Base-by-base conservation (phyloP, 2,888 invertebrate species). In the Hesperia comma region DNA sequence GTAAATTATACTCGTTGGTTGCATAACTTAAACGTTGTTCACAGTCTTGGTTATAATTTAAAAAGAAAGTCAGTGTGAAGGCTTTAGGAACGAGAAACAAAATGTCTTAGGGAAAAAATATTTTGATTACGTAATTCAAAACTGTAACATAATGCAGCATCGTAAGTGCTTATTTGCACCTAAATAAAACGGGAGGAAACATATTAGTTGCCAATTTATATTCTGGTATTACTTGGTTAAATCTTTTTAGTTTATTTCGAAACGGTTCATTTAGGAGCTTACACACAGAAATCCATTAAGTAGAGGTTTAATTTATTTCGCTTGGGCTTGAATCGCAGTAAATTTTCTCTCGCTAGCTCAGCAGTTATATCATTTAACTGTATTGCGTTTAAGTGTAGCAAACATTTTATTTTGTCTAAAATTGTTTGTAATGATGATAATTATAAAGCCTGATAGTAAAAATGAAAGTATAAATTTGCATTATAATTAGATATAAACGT, bases 301-400 rank as follows among this genome's bases (percentile, higher is more conserved):
- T 49, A 49, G 17, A 51, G 63, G 51, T 63, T 63, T 63, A 57
- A 63, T 63, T 63, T 63, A 63, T 63, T 63, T 40, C 51, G 46
- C 55, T 55, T 32, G 19, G 12, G 49, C 37, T 19, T 15, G 49
- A 63, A 63, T 26, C 51, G 51, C 49, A 57, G 49, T 63, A 40
- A 51, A 63, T 51, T 57, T 51, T 51, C 46, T 63, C 40, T 54
- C 43, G 55, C 63, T 55, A 19, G 33, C 43, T 55, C 33, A 46
- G 33, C 43, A 56, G 41, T 55, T 57, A 49, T 56, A 63, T 53
- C 32, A 53, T 61, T 41, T 40, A 41, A 41, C 26, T 51, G 40
- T 40, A 49, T 14, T 53, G 12, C 12, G 7, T 51, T 51, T 19
- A 15, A 51, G 2, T 6, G 19, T 17, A 49, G 10, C 37, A 8